Evolutionary conservation across 1,140 invertebrate genomes (phyloP).

Genomic region (Pseudoatta argentina): DNA sequence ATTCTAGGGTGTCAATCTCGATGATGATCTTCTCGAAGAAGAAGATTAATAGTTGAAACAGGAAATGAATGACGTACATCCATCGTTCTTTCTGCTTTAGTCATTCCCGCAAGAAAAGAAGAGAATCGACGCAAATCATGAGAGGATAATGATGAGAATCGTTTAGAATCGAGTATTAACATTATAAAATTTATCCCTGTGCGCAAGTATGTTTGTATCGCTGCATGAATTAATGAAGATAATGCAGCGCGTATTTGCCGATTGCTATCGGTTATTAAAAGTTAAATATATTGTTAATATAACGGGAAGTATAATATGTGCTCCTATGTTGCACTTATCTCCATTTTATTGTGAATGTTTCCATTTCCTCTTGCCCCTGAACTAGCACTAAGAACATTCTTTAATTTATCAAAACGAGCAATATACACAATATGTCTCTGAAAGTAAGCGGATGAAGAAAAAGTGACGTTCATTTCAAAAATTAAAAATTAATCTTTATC

Average conservation of each 20-base stretch:
- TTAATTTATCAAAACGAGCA: neutral
- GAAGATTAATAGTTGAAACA: slow-evolving; percentile 83
- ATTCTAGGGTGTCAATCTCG: slow-evolving; percentile 89
- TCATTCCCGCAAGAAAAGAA: slow-evolving; percentile 71
- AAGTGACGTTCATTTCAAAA: neutral
- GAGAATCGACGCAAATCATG: neutral
- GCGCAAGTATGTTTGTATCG: slow-evolving; percentile 71
- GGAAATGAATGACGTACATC: slow-evolving; percentile 37
- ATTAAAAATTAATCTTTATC: slow-evolving; percentile 1
- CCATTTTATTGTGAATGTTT: slow-evolving; percentile 11
- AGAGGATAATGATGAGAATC: slow-evolving; percentile 27
- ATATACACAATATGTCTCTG: neutral
- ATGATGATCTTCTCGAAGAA: slow-evolving; percentile 88
- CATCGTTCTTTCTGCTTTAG: slow-evolving; percentile 65
- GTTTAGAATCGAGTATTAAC: slow-evolving; percentile 69
- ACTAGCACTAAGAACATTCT: neutral
- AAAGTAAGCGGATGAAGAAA: neutral
- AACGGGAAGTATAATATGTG: slow-evolving; percentile 51
- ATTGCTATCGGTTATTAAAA: slow-evolving; percentile 45
- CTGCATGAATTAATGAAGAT: slow-evolving; percentile 33
- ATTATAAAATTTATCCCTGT: slow-evolving; percentile 50
- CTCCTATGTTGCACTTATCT: neutral
- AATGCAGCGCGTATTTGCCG: slow-evolving; percentile 40
- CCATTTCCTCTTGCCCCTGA: slow-evolving; percentile 7
- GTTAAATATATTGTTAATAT: slow-evolving; percentile 84